A percentile compares a stretch with the other conserved stretches of the same genome.
phyloP scores from a whole-genome alignment of 2,888 invertebrate genomes.

The Drosophila mulleri region DNA sequence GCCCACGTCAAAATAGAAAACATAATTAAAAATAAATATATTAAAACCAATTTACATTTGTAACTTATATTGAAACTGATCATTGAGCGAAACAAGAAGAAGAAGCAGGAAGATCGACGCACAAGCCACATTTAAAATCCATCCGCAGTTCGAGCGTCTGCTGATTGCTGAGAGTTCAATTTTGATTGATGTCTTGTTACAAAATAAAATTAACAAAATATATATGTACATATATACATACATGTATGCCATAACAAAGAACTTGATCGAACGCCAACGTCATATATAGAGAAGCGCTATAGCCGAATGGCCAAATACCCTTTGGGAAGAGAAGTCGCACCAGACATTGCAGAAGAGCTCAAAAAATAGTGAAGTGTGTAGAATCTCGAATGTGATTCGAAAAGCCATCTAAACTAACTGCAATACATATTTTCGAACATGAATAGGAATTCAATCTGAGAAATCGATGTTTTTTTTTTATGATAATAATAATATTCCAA shows the following conservation, averaged over 20 bases:
- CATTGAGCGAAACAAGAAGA: conserved; percentile 5
- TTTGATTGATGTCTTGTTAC: conserved; percentile 62
- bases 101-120: neutral
- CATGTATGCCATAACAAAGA: neutral
- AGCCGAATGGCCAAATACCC: neutral
- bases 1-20: conserved; percentile 64
- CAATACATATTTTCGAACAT: too few species aligned
- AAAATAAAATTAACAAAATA: conserved; percentile 36
- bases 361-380: too few species aligned
- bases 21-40: conserved; percentile 22
- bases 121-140: conserved; percentile 11
- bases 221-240: neutral
- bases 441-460: too few species aligned
- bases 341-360: neutral
- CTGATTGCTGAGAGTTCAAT: conserved; percentile 64
- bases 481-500: too few species aligned
- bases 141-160: conserved; percentile 32
- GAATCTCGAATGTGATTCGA: too few species aligned
- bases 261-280: too few species aligned
- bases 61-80: conserved; percentile 9
- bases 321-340: neutral
- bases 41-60: neutral
- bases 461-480: too few species aligned
- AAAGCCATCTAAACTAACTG: too few species aligned
- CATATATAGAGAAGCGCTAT: neutral